Base-by-base conservation (phyloP, 2,888 invertebrate genomes). In the Holacanthella duospinosa region DNA sequence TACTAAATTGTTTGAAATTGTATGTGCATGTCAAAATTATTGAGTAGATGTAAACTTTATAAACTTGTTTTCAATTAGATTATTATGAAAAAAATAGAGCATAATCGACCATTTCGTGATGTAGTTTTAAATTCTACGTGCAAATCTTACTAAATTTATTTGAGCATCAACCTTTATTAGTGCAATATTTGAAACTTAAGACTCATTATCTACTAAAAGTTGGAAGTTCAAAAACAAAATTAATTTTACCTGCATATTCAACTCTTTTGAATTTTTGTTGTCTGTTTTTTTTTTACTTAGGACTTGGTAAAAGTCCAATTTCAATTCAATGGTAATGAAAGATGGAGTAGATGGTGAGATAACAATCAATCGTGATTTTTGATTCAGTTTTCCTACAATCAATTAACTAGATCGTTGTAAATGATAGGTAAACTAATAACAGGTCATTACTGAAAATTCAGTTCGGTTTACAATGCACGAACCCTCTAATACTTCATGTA, bases 1-100 rank as follows among this genome's bases (percentile, higher is more conserved):
- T 48, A 9, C 48, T 48, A 48, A 48, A 48, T 21, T 48, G 12
- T 48, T 48, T n/a, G 48, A 21, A 21, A 48, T 21, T 48, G 48
- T 16, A n/a, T 9, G n/a, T 48, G 19, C 4, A 21, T 4, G 48
- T 9, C 6, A 21, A 4, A 48, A 48, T 48, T 48, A 16, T 9
- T 48, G n/a, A 48, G 48, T 48, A 21, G 21, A 48, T 48, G 19
- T n/a, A 48, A 36, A 48, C 48, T 48, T 48, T n/a, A n/a, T n/a
- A 36, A 36, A 48, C 48, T 48, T 48, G 48, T 48, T 48, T 48
- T 48, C 48, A 9, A 48, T 21, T n/a, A 21, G n/a, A n/a, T 4
- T 21, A n/a, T 21, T 48, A n/a, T 21, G n/a, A 48, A 21, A 21
- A 48, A 48, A 48, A 48, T 48, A 48, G 48, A 48, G 48, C 48